These are phyloP conservation scores for Drosophila melanosoma DNA, from an alignment of 2,888 invertebrate species.

Conservation along the genomic window DNA sequence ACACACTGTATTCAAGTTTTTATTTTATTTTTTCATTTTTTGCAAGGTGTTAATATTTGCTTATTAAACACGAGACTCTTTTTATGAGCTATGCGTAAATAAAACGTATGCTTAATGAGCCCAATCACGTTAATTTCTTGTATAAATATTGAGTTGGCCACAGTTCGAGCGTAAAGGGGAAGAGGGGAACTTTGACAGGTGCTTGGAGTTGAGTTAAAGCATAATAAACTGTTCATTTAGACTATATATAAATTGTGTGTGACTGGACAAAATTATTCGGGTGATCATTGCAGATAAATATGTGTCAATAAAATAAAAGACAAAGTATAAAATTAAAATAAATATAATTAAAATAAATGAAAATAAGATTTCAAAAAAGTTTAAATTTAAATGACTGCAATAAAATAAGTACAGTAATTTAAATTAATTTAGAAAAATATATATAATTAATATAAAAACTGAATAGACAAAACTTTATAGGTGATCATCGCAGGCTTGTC, in stretches of 20 bases:
- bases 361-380: not conserved
- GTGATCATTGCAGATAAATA: not conserved
- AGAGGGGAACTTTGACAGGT: slow-evolving; percentile 23
- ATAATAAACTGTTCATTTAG: slow-evolving; percentile 44
- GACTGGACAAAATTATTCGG: slow-evolving; percentile 1
- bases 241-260: not conserved
- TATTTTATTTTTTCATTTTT: slow-evolving; percentile 4
- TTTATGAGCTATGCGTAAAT: slow-evolving; percentile 57
- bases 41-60: slow-evolving; percentile 77
- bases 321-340: not conserved
- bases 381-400: not conserved
- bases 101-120: slow-evolving; percentile 74
- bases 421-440: not conserved
- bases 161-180: slow-evolving; percentile 66
- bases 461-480: not conserved
- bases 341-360: not conserved
- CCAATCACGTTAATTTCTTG: slow-evolving; percentile 79
- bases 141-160: slow-evolving; percentile 50
- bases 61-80: slow-evolving; percentile 69
- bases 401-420: not conserved
- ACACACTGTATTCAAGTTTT: not conserved
- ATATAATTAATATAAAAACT: not conserved
- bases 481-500: not conserved
- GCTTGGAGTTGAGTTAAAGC: slow-evolving; percentile 32
- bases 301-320: not conserved